Base-by-base conservation (phyloP, 37 sponge, comb jelly and placozoan genomes). In the Halichondria panicea region DNA sequence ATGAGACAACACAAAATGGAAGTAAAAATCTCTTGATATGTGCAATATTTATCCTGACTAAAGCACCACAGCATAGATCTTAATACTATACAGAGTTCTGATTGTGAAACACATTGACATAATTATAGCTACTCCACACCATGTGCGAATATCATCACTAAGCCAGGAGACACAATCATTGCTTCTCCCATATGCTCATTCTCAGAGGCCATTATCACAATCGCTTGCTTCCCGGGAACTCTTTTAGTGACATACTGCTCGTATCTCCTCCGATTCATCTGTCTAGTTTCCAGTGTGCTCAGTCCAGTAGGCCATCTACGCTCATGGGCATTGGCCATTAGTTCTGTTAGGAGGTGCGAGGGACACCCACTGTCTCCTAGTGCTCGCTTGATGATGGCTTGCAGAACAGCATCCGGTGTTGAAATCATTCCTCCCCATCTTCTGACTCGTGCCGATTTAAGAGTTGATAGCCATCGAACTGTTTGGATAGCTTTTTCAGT, bases 391-490 rank as follows among this genome's bases (percentile, higher is more conserved):
- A 97, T 94, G 71, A 91, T 85, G 13, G 89, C 83, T 60, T 97
- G 98, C 25, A 97, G 78, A 6, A 97, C 88, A 58, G 81, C 72
- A 67, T 97, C 98, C 0, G 98, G 98, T 0, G 98, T 97, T 8
- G 90, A 88, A 21, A 97, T 97, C 94, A 97, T 97, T 3, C 98
- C 98, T 31, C 98, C 98, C 98, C 98, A 97, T 4, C 94, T 56
- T 22, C 76, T 78, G 13, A 97, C 89, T 30, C 84, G 53, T 9
- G 92, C 98, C 40, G 78, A 74, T 36, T 70, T 76, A 24, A 95
- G 80, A 0, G 62, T 66, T 18, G 90, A 71, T 25, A 87, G 55
- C 97, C 93, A 93, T 37, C 75, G 55, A 36, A 78, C 82, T 31
- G 82, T 91, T 30, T 87, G 88, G 8, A 81, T 85, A 32, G 82